These are phyloP conservation scores for Tychaedon coryphoeus DNA, from an alignment of 2,113 vertebrate species.

Conservation along the genomic window DNA sequence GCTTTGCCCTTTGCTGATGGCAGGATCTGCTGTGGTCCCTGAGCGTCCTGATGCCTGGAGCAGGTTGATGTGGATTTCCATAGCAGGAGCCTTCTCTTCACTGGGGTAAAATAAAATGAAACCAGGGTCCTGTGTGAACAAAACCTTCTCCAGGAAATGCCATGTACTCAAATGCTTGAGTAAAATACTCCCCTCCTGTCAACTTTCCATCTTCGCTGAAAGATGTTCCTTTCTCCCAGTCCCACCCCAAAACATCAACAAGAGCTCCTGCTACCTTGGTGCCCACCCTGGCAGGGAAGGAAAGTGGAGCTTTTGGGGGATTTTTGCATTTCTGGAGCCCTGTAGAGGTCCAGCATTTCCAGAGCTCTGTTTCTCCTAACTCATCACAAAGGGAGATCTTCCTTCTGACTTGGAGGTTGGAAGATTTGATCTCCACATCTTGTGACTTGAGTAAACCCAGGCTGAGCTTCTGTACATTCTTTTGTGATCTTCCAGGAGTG, in stretches of 20 bases:
- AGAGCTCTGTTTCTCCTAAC: not conserved
- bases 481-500: not conserved
- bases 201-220: not conserved
- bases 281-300: not conserved
- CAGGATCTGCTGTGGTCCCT: not conserved
- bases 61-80: not conserved
- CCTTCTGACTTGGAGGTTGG: not conserved
- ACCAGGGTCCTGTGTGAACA: not conserved
- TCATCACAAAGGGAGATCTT: not conserved
- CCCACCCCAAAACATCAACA: not conserved
- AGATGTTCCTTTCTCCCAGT: not conserved
- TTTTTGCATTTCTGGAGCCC: not conserved
- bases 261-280: not conserved
- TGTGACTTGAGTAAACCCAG: not conserved
- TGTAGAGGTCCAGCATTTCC: not conserved
- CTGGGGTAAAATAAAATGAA: not conserved
- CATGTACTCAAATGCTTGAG: too few species aligned
- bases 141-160: not conserved
- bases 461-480: rapidly evolving
- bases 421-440: not conserved
- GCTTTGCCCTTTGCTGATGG: not conserved
- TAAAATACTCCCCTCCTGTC: not conserved
- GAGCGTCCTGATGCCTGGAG: not conserved
- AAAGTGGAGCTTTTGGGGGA: not conserved
- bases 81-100: not conserved